A percentile compares a stretch with the other conserved stretches of the same genome.
Conservation (phyloP, 2,113 vertebrate species). For the Neolamprologus hecqui region DNA sequence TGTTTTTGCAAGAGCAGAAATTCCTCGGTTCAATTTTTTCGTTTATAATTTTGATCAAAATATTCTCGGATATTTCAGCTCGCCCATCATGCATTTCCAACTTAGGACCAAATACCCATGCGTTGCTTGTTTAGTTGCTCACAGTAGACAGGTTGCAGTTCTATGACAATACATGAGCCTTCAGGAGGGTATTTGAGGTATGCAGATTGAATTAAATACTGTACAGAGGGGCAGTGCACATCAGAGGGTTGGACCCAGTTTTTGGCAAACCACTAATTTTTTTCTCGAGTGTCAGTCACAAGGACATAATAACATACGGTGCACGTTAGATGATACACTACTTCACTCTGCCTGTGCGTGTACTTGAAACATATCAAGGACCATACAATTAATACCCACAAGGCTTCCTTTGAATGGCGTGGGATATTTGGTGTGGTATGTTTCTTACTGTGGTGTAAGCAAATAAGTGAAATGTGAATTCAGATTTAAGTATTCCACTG, state of each 20-base stretch:
- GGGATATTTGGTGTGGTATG: neutral
- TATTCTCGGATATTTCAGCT: neutral
- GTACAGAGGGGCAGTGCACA: neutral
- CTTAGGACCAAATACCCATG: neutral
- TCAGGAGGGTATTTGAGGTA: neutral
- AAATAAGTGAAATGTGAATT: neutral
- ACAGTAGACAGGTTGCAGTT: neutral
- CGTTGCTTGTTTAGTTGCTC: rapidly evolving
- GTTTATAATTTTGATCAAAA: neutral
- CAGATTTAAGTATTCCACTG: neutral
- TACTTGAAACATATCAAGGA: neutral
- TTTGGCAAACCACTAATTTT: neutral
- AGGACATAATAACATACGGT: neutral
- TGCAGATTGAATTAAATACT: neutral
- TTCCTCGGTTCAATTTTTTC: neutral
- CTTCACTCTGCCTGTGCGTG: neutral
- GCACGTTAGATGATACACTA: neutral
- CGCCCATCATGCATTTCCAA: neutral
- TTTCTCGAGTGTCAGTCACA: neutral
- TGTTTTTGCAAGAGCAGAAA: neutral
- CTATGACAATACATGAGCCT: neutral
- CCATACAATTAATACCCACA: neutral
- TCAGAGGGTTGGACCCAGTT: neutral
- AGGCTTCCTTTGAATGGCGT: neutral
- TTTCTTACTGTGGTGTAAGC: neutral